Base-by-base conservation (phyloP, 2,113 vertebrate species). In the Shinisaurus crocodilurus region DNA sequence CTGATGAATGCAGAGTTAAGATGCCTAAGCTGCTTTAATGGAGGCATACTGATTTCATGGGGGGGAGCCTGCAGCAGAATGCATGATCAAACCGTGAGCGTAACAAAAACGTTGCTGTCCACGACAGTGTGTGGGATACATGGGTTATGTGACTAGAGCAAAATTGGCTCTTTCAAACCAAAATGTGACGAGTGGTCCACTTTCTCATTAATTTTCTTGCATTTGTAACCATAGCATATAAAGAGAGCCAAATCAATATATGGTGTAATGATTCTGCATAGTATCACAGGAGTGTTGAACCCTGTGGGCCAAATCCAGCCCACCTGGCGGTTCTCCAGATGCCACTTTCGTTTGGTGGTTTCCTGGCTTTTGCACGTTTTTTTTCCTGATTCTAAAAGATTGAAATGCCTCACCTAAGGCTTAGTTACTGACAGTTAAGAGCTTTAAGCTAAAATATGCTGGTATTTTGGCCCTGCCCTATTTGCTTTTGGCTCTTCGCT, bases 1-100 rank as follows among this genome's bases (percentile, higher is more conserved):
- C 89, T 82, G n/a, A 69, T 57, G 63, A 91, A 48, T 43, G 6
- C 1, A 79, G 90, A 91, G 86, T 87, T 87, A 54, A 89, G 86
- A 45, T 63, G 12, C 48, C 85, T 45, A 83, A 79, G 72, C 86
- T 87, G 86, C 16, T 16, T 29, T 89, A 84, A 65, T 72, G 69
- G 37, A 89, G 18, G 5, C 3, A 5, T 0, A 40, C 16, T 90
- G 79, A 54, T 88, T 92, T 90, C 63, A 69, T 60, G 70, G 76
- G 5, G 10, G 72, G 90, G 72, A 75, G n/a, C n/a, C 60, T 89
- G 20, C 77, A 89, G 77, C 63, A 91, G 74, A 81, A 23, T 6
- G 67, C 88, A 4, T 80, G 34, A 37, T 45, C 9, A 89, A 63
- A 87, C 32, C 1, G 0, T 15, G 88, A 45, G 10, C 82, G 89